Percentiles rank a stretch among this genome's conserved stretches.
These are phyloP conservation scores for Pollenia labialis DNA, from an alignment of 2,888 invertebrate genomes.

Conservation along the genomic window DNA sequence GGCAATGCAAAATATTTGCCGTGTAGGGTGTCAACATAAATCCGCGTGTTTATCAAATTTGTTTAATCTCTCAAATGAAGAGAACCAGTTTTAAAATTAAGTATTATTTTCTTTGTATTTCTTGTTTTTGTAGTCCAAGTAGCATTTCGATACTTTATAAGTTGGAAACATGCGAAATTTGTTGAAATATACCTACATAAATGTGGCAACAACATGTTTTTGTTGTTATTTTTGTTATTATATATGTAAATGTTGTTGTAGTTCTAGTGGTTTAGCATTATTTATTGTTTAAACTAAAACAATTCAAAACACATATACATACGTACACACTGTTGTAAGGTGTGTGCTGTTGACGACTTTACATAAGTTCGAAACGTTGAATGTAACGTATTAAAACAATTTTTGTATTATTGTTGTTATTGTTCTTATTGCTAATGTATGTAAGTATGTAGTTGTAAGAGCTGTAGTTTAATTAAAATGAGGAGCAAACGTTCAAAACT, in stretches of 20 bases:
- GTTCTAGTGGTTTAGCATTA: conserved; percentile 47
- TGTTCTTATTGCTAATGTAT: not conserved
- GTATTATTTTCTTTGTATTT: conserved; percentile 34
- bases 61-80: conserved; percentile 59
- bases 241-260: conserved; percentile 66
- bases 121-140: conserved; percentile 17
- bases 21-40: conserved; percentile 55
- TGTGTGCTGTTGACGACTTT: not conserved
- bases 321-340: conserved; percentile 12
- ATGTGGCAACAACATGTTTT: conserved; percentile 71
- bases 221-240: conserved; percentile 47
- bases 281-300: conserved; percentile 61
- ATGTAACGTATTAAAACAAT: not conserved
- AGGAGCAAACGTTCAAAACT: conserved; percentile 65
- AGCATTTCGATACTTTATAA: conserved; percentile 77
- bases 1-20: not conserved
- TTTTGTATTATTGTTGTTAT: conserved; percentile 7
- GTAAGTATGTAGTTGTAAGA: conserved; percentile 22
- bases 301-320: conserved; percentile 5
- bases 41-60: conserved; percentile 70
- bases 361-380: conserved; percentile 1
- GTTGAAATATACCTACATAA: conserved; percentile 73
- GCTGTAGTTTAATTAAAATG: conserved; percentile 55
- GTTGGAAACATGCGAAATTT: conserved; percentile 83
- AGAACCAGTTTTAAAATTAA: conserved; percentile 57